phyloP scores from a whole-genome alignment of 2,797 vertebrate genomes.

The Chloroceryle amazona region DNA sequence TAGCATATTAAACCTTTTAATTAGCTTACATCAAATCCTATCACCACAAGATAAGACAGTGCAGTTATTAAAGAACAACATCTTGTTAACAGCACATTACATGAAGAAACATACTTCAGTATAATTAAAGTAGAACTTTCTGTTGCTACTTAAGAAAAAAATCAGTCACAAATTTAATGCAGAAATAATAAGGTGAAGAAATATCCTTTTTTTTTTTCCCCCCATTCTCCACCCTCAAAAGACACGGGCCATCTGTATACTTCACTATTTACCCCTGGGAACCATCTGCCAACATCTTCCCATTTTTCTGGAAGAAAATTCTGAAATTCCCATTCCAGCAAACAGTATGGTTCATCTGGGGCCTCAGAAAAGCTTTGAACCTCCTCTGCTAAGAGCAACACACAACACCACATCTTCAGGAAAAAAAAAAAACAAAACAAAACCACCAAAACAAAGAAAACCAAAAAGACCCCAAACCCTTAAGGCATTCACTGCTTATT shows the following conservation, averaged over 20 bases:
- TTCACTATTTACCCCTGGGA: not conserved
- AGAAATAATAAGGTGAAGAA: not conserved
- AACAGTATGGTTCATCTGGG: not conserved
- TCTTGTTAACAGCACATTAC: not conserved
- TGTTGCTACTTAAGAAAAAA: not conserved
- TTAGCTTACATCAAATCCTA: not conserved
- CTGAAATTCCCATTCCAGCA: not conserved
- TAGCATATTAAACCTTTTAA: not conserved
- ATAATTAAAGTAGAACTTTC: not conserved
- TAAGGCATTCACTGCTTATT: not conserved
- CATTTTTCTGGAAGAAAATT: not conserved
- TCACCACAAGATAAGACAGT: not conserved
- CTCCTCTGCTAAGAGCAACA: not conserved
- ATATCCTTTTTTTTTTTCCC: not conserved
- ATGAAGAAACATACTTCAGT: not conserved
- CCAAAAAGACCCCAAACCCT: too few relatives aligned
- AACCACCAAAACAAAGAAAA: not conserved
- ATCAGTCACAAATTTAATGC: not conserved
- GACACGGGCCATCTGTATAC: not conserved
- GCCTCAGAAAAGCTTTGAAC: not conserved
- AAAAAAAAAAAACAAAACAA: not conserved
- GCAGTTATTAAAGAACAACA: fast-evolving
- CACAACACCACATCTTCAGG: not conserved
- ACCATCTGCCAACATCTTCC: not conserved
- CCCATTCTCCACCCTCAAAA: not conserved